phyloP scores from a whole-genome alignment of 2,888 invertebrate species.

The Pheosia tremula region DNA sequence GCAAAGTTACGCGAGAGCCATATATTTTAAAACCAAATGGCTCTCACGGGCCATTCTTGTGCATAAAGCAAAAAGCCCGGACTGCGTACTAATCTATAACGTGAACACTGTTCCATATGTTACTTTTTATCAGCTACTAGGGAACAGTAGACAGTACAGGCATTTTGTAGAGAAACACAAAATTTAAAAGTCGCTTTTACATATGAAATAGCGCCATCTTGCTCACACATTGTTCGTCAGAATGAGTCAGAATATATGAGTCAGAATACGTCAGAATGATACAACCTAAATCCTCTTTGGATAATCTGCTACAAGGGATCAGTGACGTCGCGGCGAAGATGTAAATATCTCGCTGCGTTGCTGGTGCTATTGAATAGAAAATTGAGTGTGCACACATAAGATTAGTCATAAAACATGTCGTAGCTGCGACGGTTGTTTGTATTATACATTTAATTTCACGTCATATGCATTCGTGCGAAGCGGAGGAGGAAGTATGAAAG shows the following conservation, averaged over 20 bases:
- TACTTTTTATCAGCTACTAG: neutral
- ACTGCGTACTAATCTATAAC: neutral
- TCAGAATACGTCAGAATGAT: no score
- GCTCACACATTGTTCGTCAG: neutral
- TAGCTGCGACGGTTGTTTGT: neutral
- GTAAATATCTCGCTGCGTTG: constrained; percentile 24
- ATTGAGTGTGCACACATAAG: constrained; percentile 7
- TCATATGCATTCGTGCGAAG: no score
- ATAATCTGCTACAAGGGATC: constrained; percentile 21
- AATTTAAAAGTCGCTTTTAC: no score
- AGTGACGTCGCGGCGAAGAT: constrained; percentile 8
- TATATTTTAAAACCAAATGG: constrained; percentile 1
- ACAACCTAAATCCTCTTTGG: constrained; percentile 23
- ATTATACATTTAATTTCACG: neutral
- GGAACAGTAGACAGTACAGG: neutral
- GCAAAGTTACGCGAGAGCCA: neutral
- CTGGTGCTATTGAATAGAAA: constrained; percentile 17
- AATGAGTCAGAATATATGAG: no score
- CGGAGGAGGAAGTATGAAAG: no score
- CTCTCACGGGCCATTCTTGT: neutral
- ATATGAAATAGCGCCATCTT: no score
- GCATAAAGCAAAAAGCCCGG: neutral
- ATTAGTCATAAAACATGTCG: no score
- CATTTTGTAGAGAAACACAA: no score
- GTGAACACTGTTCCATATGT: neutral